phyloP scores from a whole-genome alignment of 1,140 invertebrate genomes.

The Monomorium pharaonis region DNA sequence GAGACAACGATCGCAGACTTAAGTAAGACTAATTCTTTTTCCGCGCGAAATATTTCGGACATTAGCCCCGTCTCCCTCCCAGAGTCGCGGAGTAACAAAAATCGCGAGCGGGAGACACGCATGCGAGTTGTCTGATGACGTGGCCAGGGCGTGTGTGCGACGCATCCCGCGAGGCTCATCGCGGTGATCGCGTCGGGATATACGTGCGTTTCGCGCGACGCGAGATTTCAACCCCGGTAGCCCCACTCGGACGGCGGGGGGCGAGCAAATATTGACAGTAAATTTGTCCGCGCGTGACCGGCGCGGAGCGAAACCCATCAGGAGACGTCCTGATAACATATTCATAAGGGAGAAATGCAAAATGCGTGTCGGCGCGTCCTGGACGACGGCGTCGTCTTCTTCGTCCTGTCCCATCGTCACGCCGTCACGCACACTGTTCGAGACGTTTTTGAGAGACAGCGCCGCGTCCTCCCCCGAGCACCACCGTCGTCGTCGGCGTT shows the following conservation, averaged over 20 bases:
- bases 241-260: neutral
- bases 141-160: neutral
- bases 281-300: constrained; percentile 56
- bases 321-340: constrained; percentile 67
- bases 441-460: constrained; percentile 52
- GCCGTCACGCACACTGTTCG: constrained; percentile 7
- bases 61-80: neutral
- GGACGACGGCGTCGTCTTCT: neutral
- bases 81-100: neutral
- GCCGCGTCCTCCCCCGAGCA: neutral
- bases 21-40: too few species aligned
- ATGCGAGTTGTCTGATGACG: neutral
- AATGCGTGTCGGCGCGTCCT: neutral
- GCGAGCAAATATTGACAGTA: constrained; percentile 61
- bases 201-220: neutral
- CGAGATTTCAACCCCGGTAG: constrained; percentile 14
- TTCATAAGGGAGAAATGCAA: constrained; percentile 63
- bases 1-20: too few species aligned
- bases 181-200: neutral
- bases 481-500: neutral
- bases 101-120: neutral
- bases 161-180: constrained; percentile 8
- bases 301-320: constrained; percentile 34
- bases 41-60: neutral
- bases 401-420: neutral